Base-by-base conservation (phyloP, 2,797 vertebrate genomes). In the Chaunax sp. region DNA sequence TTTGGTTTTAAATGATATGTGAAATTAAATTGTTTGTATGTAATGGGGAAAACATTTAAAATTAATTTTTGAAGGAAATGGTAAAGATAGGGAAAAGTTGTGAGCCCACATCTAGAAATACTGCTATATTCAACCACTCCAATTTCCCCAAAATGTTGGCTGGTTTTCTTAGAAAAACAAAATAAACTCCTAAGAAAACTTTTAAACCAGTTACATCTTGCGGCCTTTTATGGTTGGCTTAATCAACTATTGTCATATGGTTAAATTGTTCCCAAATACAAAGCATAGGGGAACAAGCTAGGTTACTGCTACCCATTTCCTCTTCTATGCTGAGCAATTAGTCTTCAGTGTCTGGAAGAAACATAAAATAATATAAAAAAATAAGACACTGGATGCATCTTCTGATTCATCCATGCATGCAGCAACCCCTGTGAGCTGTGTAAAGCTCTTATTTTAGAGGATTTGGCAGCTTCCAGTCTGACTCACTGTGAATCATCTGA, bases 361-460 rank as follows among this genome's bases (percentile, higher is more conserved):
- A 70, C 28, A 8, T 64, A 4, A 8, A 28, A 41, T 20, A 12
- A 6, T 3, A 4, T 15, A 16, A 30, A 4, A 20, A 14, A 55
- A 0, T 57, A 22, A 22, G 38, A 18, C 43, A n/a, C n/a, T 44
- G 28, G 8, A 35, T 55, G 18, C 8, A 50, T 30, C 16, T 43
- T 44, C 6, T 15, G 22, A 37, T 38, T 19, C 15, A 37, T 49
- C 13, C 15, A 25, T 23, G 18, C 51, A 58, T 40, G 38, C 41
- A 70, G 43, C 67, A 70, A 78, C 72, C 33, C 60, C 44, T 47
- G 25, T 46, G 61, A 75, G 60, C 13, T 56, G 72, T 10, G 14
- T 78, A 67, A 66, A n/a, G 37, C 53, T 73, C 78, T 74, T 38
- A 61, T 77, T 65, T 56, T 3, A 65, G 20, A 58, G 65, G 65